A percentile compares a stretch with the other conserved stretches of the same genome.
Evolutionary conservation across 2,113 vertebrate species (phyloP).

Genomic region (Tragelaphus scriptus): DNA sequence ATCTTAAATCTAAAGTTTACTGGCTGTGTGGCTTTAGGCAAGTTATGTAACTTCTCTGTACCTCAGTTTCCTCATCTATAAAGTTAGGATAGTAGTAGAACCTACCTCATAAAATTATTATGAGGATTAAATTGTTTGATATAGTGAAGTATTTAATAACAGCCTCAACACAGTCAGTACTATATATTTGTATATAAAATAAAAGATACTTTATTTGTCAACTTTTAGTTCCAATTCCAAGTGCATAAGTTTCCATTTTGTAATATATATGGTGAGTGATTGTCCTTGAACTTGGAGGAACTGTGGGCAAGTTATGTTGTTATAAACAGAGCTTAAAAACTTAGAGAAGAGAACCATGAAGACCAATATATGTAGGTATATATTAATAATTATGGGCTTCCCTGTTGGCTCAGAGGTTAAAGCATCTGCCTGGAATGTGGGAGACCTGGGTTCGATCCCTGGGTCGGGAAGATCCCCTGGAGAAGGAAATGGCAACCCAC

Average conservation of each 20-base stretch:
- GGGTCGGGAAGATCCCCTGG: too few relatives aligned
- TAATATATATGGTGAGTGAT: background rate
- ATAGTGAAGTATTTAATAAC: background rate
- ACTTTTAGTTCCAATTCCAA: background rate
- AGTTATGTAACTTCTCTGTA: background rate
- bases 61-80: background rate
- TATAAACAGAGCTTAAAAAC: conserved; percentile 15
- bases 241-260: background rate
- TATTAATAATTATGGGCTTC: background rate
- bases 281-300: conserved; percentile 1
- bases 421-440: too few relatives aligned
- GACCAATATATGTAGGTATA: background rate
- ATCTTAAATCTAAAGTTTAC: too few relatives aligned
- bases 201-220: background rate
- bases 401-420: too few relatives aligned
- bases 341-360: background rate
- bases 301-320: background rate
- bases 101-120: background rate
- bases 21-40: background rate
- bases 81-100: background rate
- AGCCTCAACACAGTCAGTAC: background rate
- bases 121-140: background rate
- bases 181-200: background rate
- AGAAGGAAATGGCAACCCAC: too few relatives aligned
- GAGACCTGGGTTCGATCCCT: too few relatives aligned